phyloP scores from a whole-genome alignment of 2,113 vertebrate species.

The Hystrix cristata region DNA sequence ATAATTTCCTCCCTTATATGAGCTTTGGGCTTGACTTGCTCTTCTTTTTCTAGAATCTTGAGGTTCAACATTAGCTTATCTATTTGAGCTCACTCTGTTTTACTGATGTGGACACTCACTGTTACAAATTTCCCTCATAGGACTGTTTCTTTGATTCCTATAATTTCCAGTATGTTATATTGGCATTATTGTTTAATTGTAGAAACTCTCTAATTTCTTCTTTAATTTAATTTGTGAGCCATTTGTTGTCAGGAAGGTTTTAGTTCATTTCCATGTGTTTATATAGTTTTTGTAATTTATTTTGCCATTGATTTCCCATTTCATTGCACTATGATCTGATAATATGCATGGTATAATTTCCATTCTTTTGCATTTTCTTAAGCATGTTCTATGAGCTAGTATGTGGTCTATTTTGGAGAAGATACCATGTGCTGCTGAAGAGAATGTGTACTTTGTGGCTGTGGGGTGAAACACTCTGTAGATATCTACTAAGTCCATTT shows the following conservation, averaged over 20 bases:
- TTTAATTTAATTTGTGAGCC: not conserved
- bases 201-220: not conserved
- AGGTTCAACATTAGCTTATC: not conserved
- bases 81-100: not conserved
- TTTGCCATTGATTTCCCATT: not conserved
- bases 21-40: not conserved
- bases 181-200: not conserved
- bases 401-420: not conserved
- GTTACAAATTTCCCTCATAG: not conserved
- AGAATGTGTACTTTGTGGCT: not conserved
- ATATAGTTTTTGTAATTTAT: not conserved
- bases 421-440: not conserved
- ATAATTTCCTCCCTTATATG: not conserved
- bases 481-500: not conserved
- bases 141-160: not conserved
- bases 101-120: not conserved
- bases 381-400: not conserved
- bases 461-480: not conserved
- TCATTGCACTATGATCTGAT: not conserved
- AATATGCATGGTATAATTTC: not conserved
- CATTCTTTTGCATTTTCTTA: not conserved
- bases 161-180: not conserved
- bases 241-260: not conserved
- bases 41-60: too few species aligned
- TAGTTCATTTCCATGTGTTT: not conserved